phyloP scores from a whole-genome alignment of 2,888 invertebrate genomes.

The Ophonus ardosiacus region DNA sequence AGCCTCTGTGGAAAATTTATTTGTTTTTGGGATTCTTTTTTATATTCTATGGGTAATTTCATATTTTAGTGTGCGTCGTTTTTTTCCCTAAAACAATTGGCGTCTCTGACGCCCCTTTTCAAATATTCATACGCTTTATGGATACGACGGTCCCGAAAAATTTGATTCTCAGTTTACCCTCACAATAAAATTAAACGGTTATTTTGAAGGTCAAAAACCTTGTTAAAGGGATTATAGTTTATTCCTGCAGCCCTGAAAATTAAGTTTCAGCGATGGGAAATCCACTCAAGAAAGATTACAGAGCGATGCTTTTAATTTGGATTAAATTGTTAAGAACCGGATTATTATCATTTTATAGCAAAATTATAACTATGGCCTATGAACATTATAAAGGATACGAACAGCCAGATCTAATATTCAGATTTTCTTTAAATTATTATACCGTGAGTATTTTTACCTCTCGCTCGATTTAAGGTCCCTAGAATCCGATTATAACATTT shows the following conservation, averaged over 20 bases:
- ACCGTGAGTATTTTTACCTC: too few relatives aligned
- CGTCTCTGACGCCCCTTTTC: neutral
- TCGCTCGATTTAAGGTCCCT: too few relatives aligned
- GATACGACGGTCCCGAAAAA: conserved; percentile 45
- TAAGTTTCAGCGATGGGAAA: conserved; percentile 8
- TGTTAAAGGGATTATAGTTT: conserved; percentile 42
- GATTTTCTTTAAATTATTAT: too few relatives aligned
- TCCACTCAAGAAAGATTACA: neutral
- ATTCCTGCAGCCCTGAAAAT: conserved; percentile 44
- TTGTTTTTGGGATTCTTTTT: neutral
- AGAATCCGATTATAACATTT: too few relatives aligned
- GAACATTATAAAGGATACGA: neutral
- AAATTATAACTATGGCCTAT: neutral
- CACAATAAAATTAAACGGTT: conserved; percentile 44
- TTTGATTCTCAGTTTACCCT: conserved; percentile 54
- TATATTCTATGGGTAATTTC: neutral
- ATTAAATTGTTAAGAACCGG: neutral
- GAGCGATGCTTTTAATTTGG: neutral
- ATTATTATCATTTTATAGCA: neutral
- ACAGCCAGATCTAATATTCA: too few relatives aligned
- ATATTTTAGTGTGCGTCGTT: neutral
- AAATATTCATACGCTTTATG: conserved; percentile 57
- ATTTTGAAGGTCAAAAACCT: conserved; percentile 35
- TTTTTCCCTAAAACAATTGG: conserved; percentile 16
- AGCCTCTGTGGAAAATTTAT: neutral